Evolutionary conservation across 2,797 vertebrate species (phyloP), one percentile per base, ranked within the genome.

Genomic region (Chrysocyon brachyurus): DNA sequence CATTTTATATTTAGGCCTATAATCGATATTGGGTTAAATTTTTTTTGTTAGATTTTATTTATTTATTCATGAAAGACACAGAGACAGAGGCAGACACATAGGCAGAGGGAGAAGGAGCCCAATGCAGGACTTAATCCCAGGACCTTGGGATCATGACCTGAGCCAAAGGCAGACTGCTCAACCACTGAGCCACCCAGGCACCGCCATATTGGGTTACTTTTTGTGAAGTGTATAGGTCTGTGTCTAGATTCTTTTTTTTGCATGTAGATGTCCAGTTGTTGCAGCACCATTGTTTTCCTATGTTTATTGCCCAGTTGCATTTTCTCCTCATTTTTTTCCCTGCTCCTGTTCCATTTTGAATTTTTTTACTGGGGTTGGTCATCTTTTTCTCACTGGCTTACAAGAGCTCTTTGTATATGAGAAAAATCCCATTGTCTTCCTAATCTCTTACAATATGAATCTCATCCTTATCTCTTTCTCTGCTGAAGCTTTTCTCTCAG

Each of bases 321-420:
- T 95, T 61, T 40, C 40, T 75, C 59, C 83, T 92, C 26, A 88
- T 54, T 83, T 92, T 91, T 46, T 54, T 83, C 52, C 49, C 84
- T 75, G 21, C 49, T 52, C 77, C 59, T 59, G 77, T 75, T 87
- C 63, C 63, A 79, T 95, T 86, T 19, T 59, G 10, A 78, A 54
- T 57, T 52, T 59, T 68, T 68, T 85, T 75, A 85, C 84, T 87
- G 57, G 57, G 10, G 17, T 75, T 75, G 31, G 73, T 88, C 24
- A 82, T 75, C n/a, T 83, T 92, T 87, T 87, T 87, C 33, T 87
- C 59, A 54, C 26, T 75, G 59, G 36, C 33, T 87, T 81, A 22
- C 64, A 63, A 91, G 64, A 81, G 17, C 31, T 87, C 46, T 90
- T 90, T 73, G 21, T 61, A 81, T 70, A 52, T 61, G 31, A 61